phyloP scores from a whole-genome alignment of 2,797 vertebrate species.

The Darevskia mixta region DNA sequence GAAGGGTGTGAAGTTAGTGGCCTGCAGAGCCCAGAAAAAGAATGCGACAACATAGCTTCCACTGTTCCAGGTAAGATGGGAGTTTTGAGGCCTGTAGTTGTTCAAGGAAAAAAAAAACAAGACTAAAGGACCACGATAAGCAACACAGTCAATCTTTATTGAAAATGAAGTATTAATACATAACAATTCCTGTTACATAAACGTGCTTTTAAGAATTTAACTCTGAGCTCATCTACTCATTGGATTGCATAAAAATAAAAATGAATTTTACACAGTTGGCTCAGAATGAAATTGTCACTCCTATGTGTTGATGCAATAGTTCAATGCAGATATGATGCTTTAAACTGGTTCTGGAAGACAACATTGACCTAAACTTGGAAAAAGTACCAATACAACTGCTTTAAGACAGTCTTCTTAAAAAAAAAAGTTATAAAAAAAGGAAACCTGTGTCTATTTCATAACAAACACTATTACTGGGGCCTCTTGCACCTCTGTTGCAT shows the following conservation, averaged over 20 bases:
- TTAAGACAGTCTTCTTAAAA: slow-evolving; percentile 73
- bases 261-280: slow-evolving; percentile 82
- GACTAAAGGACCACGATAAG: slow-evolving; percentile 65
- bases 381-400: slow-evolving; percentile 81
- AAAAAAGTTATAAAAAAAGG: slow-evolving; percentile 70
- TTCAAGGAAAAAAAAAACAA: neutral
- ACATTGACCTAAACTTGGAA: slow-evolving; percentile 80
- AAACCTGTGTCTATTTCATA: slow-evolving; percentile 76
- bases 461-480: slow-evolving; percentile 79
- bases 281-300: slow-evolving; percentile 81
- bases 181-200: slow-evolving; percentile 87
- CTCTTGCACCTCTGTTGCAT: slow-evolving; percentile 77
- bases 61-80: neutral
- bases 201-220: slow-evolving; percentile 86
- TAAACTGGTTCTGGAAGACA: slow-evolving; percentile 85
- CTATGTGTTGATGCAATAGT: slow-evolving; percentile 74
- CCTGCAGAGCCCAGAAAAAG: neutral
- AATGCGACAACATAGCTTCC: neutral
- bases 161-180: slow-evolving; percentile 89
- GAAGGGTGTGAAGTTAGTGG: neutral
- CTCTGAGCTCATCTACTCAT: slow-evolving; percentile 85
- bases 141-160: slow-evolving; percentile 90
- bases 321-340: slow-evolving; percentile 79
- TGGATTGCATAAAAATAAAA: slow-evolving; percentile 86
- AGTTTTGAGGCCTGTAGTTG: neutral